Evolutionary conservation across 2,797 vertebrate species (phyloP), one percentile per base, ranked within the genome.

Genomic region (Premnoplex brunnescens): DNA sequence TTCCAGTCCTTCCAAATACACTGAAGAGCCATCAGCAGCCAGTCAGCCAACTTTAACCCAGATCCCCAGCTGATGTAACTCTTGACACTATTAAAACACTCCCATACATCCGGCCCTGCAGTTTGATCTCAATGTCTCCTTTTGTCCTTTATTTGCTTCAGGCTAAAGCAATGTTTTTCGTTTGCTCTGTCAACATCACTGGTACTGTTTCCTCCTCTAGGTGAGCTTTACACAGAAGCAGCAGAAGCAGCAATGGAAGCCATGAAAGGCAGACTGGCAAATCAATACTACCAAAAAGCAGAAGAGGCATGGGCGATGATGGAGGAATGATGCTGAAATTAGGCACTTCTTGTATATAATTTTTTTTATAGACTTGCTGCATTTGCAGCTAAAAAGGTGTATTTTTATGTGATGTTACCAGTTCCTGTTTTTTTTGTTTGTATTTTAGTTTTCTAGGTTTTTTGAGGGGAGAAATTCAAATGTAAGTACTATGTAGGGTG

Each of bases 231-330:
- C 95, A 99, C 99, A 22, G 98, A 99, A 96, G 99, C 99, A 4
- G 99, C 99, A 2, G 99, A 99, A 90, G 98, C 98, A 8, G 99
- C 99, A 3, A 99, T 98, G 98, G 99, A 98, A 71, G 99, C 99
- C 62, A 99, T 99, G 99, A 99, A 99, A 77, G 99, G 99, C 66
- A 98, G 99, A 32, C 95, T 99, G 91, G 99, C 99, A 56, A 99
- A 98, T 96, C 98, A 99, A 92, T 99, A 99, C 97, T 99, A 99
- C 94, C 97, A 99, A 98, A 99, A 99, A 96, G 99, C 99, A 1
- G 99, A 99, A 89, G 99, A 99, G 90, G 99, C 99, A 67, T 99
- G 99, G 99, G 98, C 98, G 0, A 95, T 98, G 85, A 98, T 99
- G 98, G 99, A 99, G 93, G 99, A 99, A 74, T 99, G 89, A 97